A percentile compares a stretch with the other conserved stretches of the same genome.
These are phyloP conservation scores for Melospiza georgiana DNA, from an alignment of 2,113 vertebrate species.

Conservation along the genomic window DNA sequence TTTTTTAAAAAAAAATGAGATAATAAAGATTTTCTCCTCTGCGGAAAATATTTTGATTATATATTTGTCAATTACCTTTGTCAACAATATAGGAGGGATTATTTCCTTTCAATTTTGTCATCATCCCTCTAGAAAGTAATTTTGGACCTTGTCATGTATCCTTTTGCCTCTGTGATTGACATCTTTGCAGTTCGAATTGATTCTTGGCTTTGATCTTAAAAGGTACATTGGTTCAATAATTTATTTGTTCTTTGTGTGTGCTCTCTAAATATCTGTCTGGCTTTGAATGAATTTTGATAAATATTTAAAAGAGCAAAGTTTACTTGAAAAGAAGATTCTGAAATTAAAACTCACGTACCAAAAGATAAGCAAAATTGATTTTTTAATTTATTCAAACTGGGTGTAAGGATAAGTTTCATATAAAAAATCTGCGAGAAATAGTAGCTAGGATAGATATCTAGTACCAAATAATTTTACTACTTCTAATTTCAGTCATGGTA, in stretches of 20 bases:
- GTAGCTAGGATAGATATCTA: neutral
- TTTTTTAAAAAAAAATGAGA: neutral
- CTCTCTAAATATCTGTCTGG: neutral
- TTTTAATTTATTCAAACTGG: neutral
- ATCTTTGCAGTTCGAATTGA: neutral
- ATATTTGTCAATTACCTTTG: neutral
- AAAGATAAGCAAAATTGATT: neutral
- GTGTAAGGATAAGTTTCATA: neutral
- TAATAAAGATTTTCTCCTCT: neutral
- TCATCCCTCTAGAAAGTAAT: neutral
- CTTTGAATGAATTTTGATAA: neutral
- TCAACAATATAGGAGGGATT: neutral
- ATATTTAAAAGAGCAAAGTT: neutral
- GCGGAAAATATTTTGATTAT: neutral
- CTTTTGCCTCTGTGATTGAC: neutral
- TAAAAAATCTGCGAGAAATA: neutral
- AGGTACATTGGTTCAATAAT: neutral
- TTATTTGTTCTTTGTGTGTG: neutral
- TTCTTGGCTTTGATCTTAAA: neutral
- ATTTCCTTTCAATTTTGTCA: neutral
- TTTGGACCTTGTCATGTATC: neutral
- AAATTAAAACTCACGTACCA: neutral
- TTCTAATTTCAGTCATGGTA: neutral
- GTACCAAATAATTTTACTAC: neutral
- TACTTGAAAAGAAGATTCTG: neutral